Evolutionary conservation across 2,113 vertebrate species (phyloP).

Genomic region (Stercorarius parasiticus): DNA sequence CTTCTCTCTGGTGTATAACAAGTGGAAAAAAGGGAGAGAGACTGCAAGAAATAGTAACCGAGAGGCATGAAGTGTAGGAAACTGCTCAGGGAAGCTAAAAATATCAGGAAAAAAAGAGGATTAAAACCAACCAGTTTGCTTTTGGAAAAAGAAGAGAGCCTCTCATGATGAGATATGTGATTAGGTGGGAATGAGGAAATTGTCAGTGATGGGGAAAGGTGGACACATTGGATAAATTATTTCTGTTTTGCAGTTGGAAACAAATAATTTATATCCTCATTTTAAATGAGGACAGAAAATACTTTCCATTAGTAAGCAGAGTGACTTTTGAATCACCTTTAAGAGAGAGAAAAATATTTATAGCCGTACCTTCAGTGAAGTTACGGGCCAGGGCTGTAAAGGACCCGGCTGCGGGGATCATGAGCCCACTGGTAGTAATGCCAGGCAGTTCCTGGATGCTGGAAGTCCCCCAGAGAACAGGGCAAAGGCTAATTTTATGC

Average conservation of each 20-base stretch:
- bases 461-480: not conserved
- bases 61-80: not conserved
- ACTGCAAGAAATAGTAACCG: not conserved
- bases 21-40: not conserved
- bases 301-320: not conserved
- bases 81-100: not conserved
- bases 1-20: not conserved
- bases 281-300: not conserved
- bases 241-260: not conserved
- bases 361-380: not conserved
- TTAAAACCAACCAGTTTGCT: not conserved
- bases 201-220: not conserved
- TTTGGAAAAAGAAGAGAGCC: not conserved
- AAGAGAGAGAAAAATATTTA: not conserved
- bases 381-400: not conserved
- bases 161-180: not conserved
- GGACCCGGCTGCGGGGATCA: not conserved
- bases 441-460: not conserved
- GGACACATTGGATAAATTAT: not conserved
- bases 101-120: not conserved
- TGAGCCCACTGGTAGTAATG: fast-evolving
- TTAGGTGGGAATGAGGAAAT: not conserved
- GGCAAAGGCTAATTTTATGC: not conserved
- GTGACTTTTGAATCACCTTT: not conserved
- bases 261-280: not conserved